Conservation (phyloP, 2,113 vertebrate genomes). For the Campylomormyrus tamandua region DNA sequence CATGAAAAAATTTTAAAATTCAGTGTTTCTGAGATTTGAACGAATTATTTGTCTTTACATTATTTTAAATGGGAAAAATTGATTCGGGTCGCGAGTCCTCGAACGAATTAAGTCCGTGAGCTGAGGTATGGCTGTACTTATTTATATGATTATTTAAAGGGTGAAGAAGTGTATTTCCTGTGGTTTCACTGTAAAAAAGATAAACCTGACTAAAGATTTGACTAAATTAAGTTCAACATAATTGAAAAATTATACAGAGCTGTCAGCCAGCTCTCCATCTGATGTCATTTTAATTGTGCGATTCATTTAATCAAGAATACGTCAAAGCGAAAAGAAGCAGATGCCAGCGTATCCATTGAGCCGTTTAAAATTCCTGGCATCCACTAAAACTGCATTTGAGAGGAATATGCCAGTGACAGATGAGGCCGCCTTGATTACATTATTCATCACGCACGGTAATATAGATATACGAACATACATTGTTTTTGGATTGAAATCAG, state of each 20-base stretch:
- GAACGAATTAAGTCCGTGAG: no score
- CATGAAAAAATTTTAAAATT: no score
- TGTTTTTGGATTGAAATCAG: background rate
- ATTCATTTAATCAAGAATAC: slow-evolving; percentile 5
- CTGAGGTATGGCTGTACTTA: background rate
- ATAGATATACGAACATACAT: background rate
- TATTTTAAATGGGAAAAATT: no score
- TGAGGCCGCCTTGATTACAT: background rate
- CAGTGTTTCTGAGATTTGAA: no score
- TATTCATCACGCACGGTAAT: background rate
- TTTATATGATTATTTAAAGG: background rate
- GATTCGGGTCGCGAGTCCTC: no score
- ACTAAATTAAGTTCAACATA: background rate
- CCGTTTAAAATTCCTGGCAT: background rate
- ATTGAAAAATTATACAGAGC: background rate
- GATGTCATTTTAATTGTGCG: background rate
- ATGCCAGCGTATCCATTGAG: background rate
- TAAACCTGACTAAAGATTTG: background rate
- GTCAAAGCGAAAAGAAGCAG: background rate
- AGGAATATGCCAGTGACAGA: background rate
- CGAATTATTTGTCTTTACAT: no score
- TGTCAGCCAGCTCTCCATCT: background rate
- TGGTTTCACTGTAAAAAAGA: background rate
- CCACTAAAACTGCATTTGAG: background rate
- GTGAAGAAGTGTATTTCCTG: background rate